Percentiles rank a stretch among this genome's conserved stretches.
phyloP scores from a whole-genome alignment of 2,888 invertebrate species.

The Fragum fragum region DNA sequence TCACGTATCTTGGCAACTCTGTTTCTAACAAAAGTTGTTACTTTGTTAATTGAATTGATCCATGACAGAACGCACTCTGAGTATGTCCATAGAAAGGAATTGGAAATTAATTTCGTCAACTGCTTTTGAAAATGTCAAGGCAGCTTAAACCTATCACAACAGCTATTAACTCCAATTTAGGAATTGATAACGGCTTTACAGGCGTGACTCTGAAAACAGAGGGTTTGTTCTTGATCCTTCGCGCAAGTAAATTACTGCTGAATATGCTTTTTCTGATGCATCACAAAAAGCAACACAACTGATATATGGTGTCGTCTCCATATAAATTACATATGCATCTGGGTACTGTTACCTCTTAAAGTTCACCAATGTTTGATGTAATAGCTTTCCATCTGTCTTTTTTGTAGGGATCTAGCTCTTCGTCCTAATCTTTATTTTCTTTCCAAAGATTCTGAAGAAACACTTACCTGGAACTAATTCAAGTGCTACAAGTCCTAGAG shows the following conservation, averaged over 20 bases:
- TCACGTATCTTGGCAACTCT: conserved; percentile 27
- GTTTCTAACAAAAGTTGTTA: conserved; percentile 29
- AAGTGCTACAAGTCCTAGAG: conserved; percentile 20
- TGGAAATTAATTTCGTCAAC: no score
- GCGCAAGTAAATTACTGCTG: neutral
- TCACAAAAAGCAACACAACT: neutral
- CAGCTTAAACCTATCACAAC: conserved; percentile 38
- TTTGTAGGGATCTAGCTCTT: neutral
- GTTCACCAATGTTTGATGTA: neutral
- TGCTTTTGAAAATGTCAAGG: conserved; percentile 1
- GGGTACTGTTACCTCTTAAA: neutral
- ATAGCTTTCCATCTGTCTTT: neutral
- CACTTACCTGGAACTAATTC: conserved; percentile 20
- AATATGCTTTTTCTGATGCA: neutral
- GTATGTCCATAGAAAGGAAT: neutral
- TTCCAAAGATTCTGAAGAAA: conserved; percentile 25
- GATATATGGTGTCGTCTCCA: neutral
- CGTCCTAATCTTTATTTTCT: conserved; percentile 28
- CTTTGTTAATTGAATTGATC: conserved; percentile 13
- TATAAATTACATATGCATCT: neutral
- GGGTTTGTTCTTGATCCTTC: neutral
- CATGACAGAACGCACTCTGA: conserved; percentile 27
- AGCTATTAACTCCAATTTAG: conserved; percentile 35
- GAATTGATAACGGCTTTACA: conserved; percentile 17
- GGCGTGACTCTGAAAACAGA: conserved; percentile 2